Conservation (phyloP, 2,113 vertebrate genomes). For the Talpa occidentalis region DNA sequence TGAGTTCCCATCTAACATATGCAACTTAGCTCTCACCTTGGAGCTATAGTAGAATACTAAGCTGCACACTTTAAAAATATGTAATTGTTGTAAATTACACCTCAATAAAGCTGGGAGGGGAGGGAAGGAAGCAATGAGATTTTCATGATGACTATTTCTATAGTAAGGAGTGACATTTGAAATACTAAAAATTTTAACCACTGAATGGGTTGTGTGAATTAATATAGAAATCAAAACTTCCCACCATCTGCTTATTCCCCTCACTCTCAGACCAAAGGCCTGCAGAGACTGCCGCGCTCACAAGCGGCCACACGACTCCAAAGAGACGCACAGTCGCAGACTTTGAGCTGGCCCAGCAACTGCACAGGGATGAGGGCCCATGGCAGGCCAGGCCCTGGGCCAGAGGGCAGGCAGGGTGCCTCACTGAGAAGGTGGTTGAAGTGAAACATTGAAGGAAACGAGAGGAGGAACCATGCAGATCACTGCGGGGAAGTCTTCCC, state of each 20-base stretch:
- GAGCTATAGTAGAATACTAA: slow-evolving; percentile 17
- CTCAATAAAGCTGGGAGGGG: background rate
- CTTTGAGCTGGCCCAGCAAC: background rate
- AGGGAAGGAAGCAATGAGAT: slow-evolving; percentile 25
- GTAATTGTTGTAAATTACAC: background rate
- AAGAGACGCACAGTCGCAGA: background rate
- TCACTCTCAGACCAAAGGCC: background rate
- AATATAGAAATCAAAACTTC: slow-evolving; percentile 47
- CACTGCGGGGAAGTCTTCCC: background rate
- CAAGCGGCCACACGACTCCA: background rate
- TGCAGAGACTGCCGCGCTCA: background rate
- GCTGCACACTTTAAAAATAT: background rate
- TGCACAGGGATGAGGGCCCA: background rate
- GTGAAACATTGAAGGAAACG: background rate
- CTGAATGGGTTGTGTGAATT: slow-evolving; percentile 50
- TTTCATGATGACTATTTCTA: slow-evolving; percentile 59
- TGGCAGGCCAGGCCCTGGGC: no score
- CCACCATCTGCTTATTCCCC: slow-evolving; percentile 42
- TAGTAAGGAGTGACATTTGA: background rate
- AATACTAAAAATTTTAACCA: slow-evolving; percentile 60
- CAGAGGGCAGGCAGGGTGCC: background rate
- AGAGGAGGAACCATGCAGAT: background rate
- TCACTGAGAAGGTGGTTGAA: background rate
- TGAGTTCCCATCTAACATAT: slow-evolving; percentile 10
- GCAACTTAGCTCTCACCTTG: slow-evolving; percentile 17